Base-by-base conservation (phyloP, 2,888 invertebrate genomes). In the Tipula confusa region DNA sequence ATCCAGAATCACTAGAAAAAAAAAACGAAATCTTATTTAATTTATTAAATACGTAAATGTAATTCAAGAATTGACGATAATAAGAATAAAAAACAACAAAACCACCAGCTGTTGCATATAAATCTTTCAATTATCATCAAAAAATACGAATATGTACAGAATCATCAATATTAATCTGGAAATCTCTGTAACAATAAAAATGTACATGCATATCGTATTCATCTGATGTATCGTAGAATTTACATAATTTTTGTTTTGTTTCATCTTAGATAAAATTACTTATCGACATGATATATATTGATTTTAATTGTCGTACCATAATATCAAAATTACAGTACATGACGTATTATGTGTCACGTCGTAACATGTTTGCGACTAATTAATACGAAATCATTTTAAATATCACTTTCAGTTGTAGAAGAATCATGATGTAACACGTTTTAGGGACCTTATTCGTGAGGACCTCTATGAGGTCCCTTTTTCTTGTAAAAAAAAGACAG, bases 91-190 rank as follows among this genome's bases (percentile, higher is more conserved):
- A 64, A 0, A 36, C 43, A 64, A 64, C 64, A 64, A 64, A 64
- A 24, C 64, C 64, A 64, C 64, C 64, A 64, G 64, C 64, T 64
- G 64, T 64, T 64, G 64, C 64, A 64, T 64, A 64, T 64, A 64
- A 64, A 64, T 64, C 64, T 64, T 64, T 64, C 64, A 64, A 64
- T 64, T 64, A 64, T 64, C 64, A 64, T 64, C 64, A 64, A 64
- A 64, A 64, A 24, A 64, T 64, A 64, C 64, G 64, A 64, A n/a
- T n/a, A n/a, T n/a, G 64, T 64, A 64, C 64, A 24, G n/a, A n/a
- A 64, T 24, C 18, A 64, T 64, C 64, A 64, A 64, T 64, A 64
- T 64, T 24, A 64, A 64, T 64, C 64, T 64, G 18, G 13, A 31
- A 43, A 64, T 64, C 64, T 48, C n/a, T 48, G 48, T 18, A 43